Base-by-base conservation (phyloP, 1,140 invertebrate species). In the Halictus rubicundus region DNA sequence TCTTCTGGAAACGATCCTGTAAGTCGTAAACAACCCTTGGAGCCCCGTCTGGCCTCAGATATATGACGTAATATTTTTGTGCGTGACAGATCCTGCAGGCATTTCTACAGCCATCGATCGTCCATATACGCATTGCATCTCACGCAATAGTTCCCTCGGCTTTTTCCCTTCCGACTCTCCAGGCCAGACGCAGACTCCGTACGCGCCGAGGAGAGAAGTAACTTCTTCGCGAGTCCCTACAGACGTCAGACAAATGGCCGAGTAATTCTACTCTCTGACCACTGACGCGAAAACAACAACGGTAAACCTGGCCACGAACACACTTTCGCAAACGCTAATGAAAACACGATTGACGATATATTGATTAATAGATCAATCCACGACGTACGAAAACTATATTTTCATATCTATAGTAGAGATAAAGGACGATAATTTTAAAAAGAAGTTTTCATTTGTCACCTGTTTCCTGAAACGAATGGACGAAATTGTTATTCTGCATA, bases 21-120 rank as follows among this genome's bases (percentile, higher is more conserved):
- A 78, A 88, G 84, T 88, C 87, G 87, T 88, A 88, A 88, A 88
- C 87, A 88, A 88, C 81, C 75, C 76, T n/a, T 64, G 82, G 81
- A 85, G 82, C 87, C 87, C 85, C 79, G 87, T 88, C 87, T 88
- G 54, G 81, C 82, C 83, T 71, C 75, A 85, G 83, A 88, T 88
- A 88, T 88, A 88, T 88, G 87, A 88, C 85, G 87, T 88, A 85
- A 88, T 88, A 88, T 88, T 88, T 88, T 88, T 83, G 87, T 88
- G 85, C 87, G 82, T 88, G 87, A 88, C 87, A 88, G 87, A 88
- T 88, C 87, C 87, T 76, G 77, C 76, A 77, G 84, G 66, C 85
- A 80, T 87, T 88, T 85, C 87, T 65, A 71, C 57, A 71, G 59
- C 57, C 74, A 88, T 88, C 87, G 87, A 88, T 88, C 87, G 78